Conservation (phyloP, 2,113 vertebrate genomes). For the Notarius lentiginosus region DNA sequence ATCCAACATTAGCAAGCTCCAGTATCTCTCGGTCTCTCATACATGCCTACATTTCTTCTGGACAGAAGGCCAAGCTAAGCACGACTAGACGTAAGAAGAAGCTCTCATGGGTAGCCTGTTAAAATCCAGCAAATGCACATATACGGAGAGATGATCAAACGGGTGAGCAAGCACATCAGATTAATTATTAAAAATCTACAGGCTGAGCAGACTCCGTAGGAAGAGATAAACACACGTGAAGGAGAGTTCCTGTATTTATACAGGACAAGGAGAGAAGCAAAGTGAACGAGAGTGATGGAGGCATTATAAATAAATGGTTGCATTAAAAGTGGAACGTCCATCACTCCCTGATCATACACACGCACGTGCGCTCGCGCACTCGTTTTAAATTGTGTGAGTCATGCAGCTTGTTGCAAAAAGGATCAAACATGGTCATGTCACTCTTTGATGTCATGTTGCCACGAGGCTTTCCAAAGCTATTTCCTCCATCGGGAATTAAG, state of each 20-base stretch:
- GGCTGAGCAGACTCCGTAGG: constrained; percentile 61
- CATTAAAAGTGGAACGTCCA: constrained; percentile 33
- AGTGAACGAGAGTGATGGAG: constrained; percentile 36
- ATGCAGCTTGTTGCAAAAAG: constrained; percentile 21
- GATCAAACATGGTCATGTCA: constrained; percentile 31
- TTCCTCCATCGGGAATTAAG: constrained; percentile 12
- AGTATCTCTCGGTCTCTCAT: not conserved
- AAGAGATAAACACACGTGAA: constrained; percentile 66
- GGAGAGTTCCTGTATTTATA: constrained; percentile 65
- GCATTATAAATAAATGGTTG: constrained; percentile 5
- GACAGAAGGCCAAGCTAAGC: constrained; percentile 34
- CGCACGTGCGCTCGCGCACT: not conserved
- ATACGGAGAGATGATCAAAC: constrained; percentile 72
- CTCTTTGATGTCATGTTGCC: constrained; percentile 36
- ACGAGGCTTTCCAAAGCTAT: not conserved
- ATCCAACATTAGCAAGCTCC: not conserved
- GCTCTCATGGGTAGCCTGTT: constrained; percentile 66
- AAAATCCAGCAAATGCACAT: constrained; percentile 65
- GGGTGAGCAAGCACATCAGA: constrained; percentile 59
- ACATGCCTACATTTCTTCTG: not conserved
- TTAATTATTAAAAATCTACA: constrained; percentile 73
- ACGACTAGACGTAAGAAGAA: constrained; percentile 43
- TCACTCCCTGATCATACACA: constrained; percentile 4
- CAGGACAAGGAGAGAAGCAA: constrained; percentile 35
- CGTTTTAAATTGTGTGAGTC: constrained; percentile 17